Conservation (phyloP, 2,888 invertebrate species). For the Chironomus riparius region DNA sequence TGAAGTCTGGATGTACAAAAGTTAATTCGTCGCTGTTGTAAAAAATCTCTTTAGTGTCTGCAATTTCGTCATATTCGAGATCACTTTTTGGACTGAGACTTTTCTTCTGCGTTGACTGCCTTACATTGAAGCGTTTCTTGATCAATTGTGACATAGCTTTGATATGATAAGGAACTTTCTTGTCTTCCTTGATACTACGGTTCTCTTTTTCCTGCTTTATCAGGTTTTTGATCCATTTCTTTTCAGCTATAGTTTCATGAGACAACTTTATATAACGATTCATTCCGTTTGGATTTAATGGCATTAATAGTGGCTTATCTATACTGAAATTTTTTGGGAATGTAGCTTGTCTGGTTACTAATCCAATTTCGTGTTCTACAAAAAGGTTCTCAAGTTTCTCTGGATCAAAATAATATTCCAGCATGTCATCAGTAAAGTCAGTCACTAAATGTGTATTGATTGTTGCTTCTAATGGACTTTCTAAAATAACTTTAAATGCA, state of each 20-base stretch:
- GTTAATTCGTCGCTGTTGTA: background rate
- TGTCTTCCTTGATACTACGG: background rate
- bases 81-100: background rate
- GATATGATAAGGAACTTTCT: background rate
- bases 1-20: conserved; percentile 37
- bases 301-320: background rate
- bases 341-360: background rate
- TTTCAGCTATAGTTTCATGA: background rate
- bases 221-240: background rate
- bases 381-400: background rate
- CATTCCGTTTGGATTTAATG: background rate
- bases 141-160: background rate
- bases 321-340: background rate
- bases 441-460: background rate
- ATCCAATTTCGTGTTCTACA: background rate
- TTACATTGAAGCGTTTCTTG: background rate
- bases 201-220: background rate
- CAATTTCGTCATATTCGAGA: background rate
- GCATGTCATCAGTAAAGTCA: background rate
- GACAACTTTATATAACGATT: background rate
- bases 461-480: background rate
- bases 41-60: background rate
- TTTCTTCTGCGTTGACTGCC: background rate
- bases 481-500: background rate
- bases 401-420: background rate